phyloP scores from a whole-genome alignment of 1,140 invertebrate species.

The Achroia grisella region DNA sequence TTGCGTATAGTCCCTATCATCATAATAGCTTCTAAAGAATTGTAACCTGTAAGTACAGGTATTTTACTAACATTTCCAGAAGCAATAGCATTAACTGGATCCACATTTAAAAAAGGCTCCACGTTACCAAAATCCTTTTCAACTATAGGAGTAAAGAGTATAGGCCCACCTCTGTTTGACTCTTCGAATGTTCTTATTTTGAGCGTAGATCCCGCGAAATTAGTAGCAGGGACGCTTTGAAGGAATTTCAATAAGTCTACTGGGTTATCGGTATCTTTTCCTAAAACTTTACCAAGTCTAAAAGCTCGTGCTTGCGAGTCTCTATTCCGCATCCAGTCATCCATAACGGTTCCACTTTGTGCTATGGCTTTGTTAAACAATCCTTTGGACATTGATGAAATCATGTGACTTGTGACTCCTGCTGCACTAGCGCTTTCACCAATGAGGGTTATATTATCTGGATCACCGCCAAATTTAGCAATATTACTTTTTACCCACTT shows the following conservation, averaged over 20 bases:
- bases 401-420: constrained; percentile 59
- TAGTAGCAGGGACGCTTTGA: constrained; percentile 27
- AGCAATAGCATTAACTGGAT: constrained; percentile 27
- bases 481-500: constrained; percentile 51
- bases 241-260: constrained; percentile 40
- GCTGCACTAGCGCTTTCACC: constrained; percentile 68
- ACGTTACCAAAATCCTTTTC: constrained; percentile 36
- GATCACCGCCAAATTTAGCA: constrained; percentile 39
- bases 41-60: constrained; percentile 44
- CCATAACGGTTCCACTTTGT: constrained; percentile 72
- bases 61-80: constrained; percentile 46
- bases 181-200: constrained; percentile 4
- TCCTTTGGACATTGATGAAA: constrained; percentile 35
- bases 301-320: constrained; percentile 34
- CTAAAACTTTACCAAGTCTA: constrained; percentile 35
- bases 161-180: no score
- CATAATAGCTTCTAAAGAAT: constrained; percentile 40
- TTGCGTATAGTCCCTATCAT: constrained; percentile 31
- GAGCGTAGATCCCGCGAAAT: constrained; percentile 36
- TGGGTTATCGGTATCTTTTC: constrained; percentile 29
- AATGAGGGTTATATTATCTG: constrained; percentile 62
- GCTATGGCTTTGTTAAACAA: constrained; percentile 74
- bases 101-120: constrained; percentile 44
- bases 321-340: constrained; percentile 44
- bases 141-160: no score